These are phyloP conservation scores for Panthera uncia DNA, from an alignment of 2,113 vertebrate genomes.

Conservation along the genomic window DNA sequence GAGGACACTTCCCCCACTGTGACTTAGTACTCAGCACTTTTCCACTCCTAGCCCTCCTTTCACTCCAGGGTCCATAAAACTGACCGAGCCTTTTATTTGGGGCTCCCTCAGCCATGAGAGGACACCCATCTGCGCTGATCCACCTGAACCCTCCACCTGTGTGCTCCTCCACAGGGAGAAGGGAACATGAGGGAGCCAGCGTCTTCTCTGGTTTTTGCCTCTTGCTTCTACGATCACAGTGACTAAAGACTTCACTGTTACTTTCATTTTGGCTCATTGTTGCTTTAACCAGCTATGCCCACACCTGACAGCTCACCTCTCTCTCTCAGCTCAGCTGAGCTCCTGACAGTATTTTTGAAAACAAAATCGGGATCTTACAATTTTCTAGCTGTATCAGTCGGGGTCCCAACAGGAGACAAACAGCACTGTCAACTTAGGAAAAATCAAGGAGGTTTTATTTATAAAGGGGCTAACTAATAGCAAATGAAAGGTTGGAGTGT, in stretches of 20 bases:
- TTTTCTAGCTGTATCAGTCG: background rate
- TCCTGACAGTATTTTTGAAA: background rate
- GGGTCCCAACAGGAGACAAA: background rate
- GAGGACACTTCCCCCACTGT: accelerated
- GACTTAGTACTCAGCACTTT: background rate
- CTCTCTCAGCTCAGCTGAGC: background rate
- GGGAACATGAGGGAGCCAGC: background rate
- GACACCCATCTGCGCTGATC: background rate
- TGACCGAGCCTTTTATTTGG: background rate
- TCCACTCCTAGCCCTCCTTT: too few species aligned
- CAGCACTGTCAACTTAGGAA: background rate
- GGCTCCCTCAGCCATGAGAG: background rate
- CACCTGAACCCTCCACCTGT: background rate
- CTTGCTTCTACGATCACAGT: background rate
- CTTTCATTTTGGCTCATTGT: background rate
- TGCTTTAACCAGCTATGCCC: background rate
- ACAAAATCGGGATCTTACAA: background rate
- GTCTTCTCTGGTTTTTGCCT: background rate
- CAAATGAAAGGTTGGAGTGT: background rate
- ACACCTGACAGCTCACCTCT: background rate
- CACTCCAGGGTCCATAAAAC: background rate
- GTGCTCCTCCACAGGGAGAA: background rate
- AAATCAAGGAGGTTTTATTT: background rate
- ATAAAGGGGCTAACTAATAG: background rate
- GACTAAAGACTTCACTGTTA: background rate